Conservation (phyloP, 2,888 invertebrate species). For the Cheilosia soror region DNA sequence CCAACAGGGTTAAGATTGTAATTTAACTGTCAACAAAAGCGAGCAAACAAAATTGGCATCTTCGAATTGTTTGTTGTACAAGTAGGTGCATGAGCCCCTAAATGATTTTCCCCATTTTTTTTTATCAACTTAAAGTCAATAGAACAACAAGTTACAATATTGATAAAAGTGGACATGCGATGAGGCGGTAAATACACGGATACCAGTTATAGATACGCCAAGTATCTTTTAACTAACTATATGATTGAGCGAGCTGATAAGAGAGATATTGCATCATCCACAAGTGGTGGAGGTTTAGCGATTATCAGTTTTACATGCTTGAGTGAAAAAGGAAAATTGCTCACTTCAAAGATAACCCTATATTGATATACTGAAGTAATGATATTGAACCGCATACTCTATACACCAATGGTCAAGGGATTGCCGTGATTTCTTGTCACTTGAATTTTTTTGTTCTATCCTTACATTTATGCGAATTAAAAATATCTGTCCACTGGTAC, state of each 20-base stretch:
- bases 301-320: slow-evolving; percentile 26
- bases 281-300: neutral
- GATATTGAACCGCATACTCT: slow-evolving; percentile 27
- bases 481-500: neutral
- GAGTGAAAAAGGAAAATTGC: neutral
- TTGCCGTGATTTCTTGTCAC: neutral
- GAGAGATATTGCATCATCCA: slow-evolving; percentile 50
- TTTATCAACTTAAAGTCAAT: neutral
- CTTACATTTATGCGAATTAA: neutral
- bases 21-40: slow-evolving; percentile 67
- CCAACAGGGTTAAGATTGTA: slow-evolving; percentile 75
- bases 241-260: neutral
- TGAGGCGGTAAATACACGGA: neutral
- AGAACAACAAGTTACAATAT: slow-evolving; percentile 14
- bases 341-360: slow-evolving; percentile 33
- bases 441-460: neutral
- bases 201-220: neutral
- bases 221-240: neutral
- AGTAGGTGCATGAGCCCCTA: neutral
- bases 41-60: slow-evolving; percentile 46
- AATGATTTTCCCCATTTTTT: neutral
- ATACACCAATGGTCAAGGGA: slow-evolving; percentile 9
- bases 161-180: slow-evolving; percentile 1
- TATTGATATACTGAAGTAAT: neutral
- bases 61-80: no score